These are phyloP conservation scores for Myotis davidii DNA, from an alignment of 2,113 vertebrate genomes.

Conservation along the genomic window DNA sequence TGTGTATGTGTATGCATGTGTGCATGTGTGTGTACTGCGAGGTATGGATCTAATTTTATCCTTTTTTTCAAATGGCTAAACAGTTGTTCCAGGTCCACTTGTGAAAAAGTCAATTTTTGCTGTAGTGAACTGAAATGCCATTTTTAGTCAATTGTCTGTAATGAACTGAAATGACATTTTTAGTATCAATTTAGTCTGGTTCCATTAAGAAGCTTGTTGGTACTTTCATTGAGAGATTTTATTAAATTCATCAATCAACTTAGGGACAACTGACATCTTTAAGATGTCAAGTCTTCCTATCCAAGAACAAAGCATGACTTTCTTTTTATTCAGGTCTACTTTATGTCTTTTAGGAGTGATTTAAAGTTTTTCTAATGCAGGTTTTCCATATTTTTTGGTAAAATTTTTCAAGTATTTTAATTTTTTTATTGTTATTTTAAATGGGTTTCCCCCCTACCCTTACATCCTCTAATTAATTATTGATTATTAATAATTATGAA, in stretches of 20 bases:
- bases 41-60: neutral
- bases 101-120: neutral
- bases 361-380: neutral
- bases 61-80: neutral
- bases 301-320: neutral
- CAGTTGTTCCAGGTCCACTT: neutral
- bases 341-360: neutral
- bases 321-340: neutral
- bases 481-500: neutral
- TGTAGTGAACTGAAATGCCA: neutral
- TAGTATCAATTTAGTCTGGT: neutral
- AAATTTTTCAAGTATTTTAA: neutral
- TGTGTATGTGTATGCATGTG: neutral
- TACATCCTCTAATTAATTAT: neutral
- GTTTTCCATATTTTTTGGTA: neutral
- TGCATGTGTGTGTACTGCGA: neutral
- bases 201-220: neutral
- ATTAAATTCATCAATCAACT: neutral
- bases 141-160: neutral
- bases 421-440: neutral
- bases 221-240: neutral
- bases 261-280: neutral
- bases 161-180: neutral
- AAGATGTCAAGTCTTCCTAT: neutral
- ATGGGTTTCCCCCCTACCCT: neutral